Evolutionary conservation across 2,113 vertebrate genomes (phyloP).

Genomic region (Raja brachyura): DNA sequence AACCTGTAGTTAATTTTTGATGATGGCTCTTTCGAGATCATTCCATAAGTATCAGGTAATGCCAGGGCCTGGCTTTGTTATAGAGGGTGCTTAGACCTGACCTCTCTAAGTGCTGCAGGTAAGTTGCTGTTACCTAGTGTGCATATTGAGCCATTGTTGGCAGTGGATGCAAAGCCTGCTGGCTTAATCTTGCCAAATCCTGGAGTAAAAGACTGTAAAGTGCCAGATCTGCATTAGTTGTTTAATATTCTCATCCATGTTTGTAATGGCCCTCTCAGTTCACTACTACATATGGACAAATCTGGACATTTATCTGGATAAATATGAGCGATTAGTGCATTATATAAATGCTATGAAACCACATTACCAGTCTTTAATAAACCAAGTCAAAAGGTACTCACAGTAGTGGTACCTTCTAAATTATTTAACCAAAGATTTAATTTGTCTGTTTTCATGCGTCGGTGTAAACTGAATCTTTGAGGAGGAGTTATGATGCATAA

Average conservation of each 20-base stretch:
- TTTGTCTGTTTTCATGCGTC: neutral
- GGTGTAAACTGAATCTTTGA: neutral
- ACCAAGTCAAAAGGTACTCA: neutral
- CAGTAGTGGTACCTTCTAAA: neutral
- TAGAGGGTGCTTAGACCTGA: neutral
- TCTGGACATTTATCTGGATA: too few relatives aligned
- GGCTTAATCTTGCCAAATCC: neutral
- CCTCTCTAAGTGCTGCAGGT: neutral
- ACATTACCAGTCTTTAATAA: neutral
- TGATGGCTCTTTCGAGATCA: neutral
- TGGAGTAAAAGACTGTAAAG: neutral
- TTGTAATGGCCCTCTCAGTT: neutral
- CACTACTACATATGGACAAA: too few relatives aligned
- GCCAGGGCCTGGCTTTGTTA: neutral
- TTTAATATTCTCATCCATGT: neutral
- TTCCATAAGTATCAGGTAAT: neutral
- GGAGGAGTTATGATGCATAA: neutral
- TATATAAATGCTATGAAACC: neutral
- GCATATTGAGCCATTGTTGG: neutral
- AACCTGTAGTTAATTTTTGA: neutral
- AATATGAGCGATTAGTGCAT: neutral
- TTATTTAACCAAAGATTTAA: neutral
- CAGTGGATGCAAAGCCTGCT: neutral
- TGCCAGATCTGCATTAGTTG: too few relatives aligned
- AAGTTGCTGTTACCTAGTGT: neutral